These are phyloP conservation scores for Creontiades dilutus DNA, from an alignment of 2,888 invertebrate genomes.

Conservation along the genomic window DNA sequence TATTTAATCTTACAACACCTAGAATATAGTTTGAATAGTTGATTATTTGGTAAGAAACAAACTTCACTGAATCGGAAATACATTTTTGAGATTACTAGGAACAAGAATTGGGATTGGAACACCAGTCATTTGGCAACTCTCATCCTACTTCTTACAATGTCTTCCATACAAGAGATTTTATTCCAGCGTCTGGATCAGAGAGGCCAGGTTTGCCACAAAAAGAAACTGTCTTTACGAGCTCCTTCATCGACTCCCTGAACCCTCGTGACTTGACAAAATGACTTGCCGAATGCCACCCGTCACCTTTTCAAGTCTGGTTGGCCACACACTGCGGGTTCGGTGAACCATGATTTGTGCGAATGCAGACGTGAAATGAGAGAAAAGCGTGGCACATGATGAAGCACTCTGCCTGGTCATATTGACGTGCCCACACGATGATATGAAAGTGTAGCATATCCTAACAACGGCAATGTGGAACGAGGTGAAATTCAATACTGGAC, in stretches of 20 bases:
- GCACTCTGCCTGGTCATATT: not conserved
- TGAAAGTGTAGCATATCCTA: too few relatives aligned
- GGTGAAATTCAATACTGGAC: too few relatives aligned
- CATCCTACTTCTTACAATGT: not conserved
- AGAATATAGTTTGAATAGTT: too few relatives aligned
- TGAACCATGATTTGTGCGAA: not conserved
- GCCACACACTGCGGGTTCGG: not conserved
- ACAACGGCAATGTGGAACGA: too few relatives aligned
- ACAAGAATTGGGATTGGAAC: too few relatives aligned
- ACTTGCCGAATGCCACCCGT: not conserved
- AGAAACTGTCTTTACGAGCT: not conserved
- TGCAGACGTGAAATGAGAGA: not conserved
- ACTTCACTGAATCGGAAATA: too few relatives aligned
- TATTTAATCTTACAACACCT: too few relatives aligned
- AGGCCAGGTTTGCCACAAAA: too few relatives aligned
- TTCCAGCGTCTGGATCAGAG: not conserved
- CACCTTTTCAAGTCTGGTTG: not conserved
- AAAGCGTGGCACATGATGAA: not conserved
- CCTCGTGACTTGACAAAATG: not conserved
- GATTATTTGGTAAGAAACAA: too few relatives aligned
- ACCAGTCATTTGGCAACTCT: too few relatives aligned
- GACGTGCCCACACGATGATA: too few relatives aligned
- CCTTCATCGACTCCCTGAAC: not conserved
- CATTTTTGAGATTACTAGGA: too few relatives aligned
- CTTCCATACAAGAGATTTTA: not conserved